These are phyloP conservation scores for Malacoraja senta DNA, from an alignment of 2,797 vertebrate genomes.

Conservation along the genomic window DNA sequence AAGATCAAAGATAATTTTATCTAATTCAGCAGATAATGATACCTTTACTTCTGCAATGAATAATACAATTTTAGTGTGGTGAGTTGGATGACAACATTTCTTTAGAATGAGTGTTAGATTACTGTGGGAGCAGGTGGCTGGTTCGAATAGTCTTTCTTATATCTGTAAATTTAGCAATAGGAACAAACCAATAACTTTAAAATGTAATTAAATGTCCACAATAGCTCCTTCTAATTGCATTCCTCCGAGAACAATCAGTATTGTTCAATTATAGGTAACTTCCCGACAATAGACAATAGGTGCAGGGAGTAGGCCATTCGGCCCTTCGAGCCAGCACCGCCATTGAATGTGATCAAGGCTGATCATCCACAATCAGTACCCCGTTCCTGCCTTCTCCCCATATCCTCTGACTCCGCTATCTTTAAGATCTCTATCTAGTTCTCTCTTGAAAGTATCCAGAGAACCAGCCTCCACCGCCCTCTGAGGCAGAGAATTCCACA, in stretches of 20 bases:
- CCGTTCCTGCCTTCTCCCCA: too few species aligned
- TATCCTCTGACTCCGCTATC: too few species aligned
- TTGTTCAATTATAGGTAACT: not conserved
- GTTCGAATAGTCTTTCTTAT: not conserved
- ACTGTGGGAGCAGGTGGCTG: not conserved
- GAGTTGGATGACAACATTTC: not conserved
- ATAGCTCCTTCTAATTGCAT: not conserved
- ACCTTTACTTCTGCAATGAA: not conserved
- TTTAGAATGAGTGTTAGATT: not conserved
- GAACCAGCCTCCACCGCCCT: too few species aligned
- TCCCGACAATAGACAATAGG: not conserved
- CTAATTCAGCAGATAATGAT: not conserved
- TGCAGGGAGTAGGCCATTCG: too few species aligned
- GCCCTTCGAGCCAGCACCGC: too few species aligned
- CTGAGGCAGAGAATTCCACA: too few species aligned
- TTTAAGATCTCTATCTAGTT: too few species aligned
- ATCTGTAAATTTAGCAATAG: not conserved
- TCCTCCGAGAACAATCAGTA: not conserved
- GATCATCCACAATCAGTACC: too few species aligned
- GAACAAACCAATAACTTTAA: not conserved
- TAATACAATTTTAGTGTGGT: not conserved
- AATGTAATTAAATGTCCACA: not conserved
- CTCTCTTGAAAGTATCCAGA: too few species aligned
- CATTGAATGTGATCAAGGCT: too few species aligned
- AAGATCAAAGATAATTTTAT: constrained; percentile 26